phyloP scores from a whole-genome alignment of 2,113 vertebrate species.

The Anas platyrhynchos region DNA sequence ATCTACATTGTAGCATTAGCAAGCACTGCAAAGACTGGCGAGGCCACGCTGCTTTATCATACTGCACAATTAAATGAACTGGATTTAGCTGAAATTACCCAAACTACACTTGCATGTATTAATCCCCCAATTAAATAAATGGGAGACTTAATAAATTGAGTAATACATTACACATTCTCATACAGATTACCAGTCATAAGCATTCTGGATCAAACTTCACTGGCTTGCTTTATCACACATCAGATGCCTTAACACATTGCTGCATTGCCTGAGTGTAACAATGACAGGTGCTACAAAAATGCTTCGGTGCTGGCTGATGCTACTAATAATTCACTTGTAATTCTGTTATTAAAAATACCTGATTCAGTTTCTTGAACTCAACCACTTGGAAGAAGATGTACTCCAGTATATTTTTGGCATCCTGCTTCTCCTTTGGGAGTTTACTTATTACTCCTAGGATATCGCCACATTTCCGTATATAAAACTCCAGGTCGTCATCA shows the following conservation, averaged over 20 bases:
- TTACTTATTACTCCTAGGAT: conserved; percentile 91
- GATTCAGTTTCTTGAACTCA: conserved; percentile 97
- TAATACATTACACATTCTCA: neutral
- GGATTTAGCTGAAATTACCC: neutral
- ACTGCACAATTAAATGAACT: neutral
- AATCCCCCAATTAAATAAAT: conserved; percentile 4
- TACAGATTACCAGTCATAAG: neutral
- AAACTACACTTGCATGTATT: neutral
- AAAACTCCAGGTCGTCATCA: conserved; percentile 96
- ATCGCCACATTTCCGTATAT: conserved; percentile 92
- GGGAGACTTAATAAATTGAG: neutral
- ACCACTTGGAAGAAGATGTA: conserved; percentile 97
- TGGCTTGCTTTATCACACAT: neutral
- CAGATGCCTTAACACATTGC: neutral
- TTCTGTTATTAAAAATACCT: conserved; percentile 76
- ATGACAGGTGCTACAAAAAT: neutral
- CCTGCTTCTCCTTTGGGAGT: conserved; percentile 89
- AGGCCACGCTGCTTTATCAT: neutral
- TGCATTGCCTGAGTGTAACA: neutral
- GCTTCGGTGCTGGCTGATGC: neutral
- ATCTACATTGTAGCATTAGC: neutral
- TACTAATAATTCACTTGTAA: neutral
- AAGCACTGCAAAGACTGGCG: neutral
- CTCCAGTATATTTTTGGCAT: conserved; percentile 92
- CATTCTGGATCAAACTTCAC: neutral